Percentiles rank a stretch among this genome's conserved stretches.
Evolutionary conservation across 2,888 invertebrate species (phyloP).

Genomic region (Girardia tigrina): DNA sequence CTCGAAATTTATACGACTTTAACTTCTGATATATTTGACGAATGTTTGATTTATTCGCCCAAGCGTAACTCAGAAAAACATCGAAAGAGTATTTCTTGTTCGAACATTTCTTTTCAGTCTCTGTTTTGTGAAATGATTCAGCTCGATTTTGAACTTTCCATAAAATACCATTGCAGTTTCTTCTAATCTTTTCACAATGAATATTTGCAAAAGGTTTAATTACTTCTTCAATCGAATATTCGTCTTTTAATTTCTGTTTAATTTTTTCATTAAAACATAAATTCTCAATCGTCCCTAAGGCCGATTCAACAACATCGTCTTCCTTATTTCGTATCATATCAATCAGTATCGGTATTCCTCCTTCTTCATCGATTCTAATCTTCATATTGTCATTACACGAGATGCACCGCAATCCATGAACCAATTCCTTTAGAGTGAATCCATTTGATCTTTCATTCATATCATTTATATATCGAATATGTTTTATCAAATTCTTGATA

Average conservation of each 20-base stretch:
- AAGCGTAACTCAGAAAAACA: not conserved
- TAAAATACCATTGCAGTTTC: not conserved
- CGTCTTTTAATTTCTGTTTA: not conserved
- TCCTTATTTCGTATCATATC: not conserved
- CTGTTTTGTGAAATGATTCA: not conserved
- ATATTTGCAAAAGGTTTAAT: not conserved
- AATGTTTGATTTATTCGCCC: not conserved
- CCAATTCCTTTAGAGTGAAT: not conserved
- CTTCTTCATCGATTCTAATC: not conserved
- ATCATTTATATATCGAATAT: not conserved
- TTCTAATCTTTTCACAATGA: not conserved
- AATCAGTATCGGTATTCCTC: not conserved
- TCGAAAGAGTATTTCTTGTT: not conserved
- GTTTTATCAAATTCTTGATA: not conserved
- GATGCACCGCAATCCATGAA: not conserved
- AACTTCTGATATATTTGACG: not conserved
- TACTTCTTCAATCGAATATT: not conserved
- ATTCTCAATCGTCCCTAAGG: not conserved
- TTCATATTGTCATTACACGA: not conserved
- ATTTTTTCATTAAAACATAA: not conserved
- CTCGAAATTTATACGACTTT: not conserved
- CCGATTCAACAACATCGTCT: not conserved
- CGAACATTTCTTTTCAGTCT: not conserved
- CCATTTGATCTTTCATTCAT: not conserved
- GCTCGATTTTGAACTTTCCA: not conserved